phyloP scores from a whole-genome alignment of 2,797 vertebrate species.

The Nasua narica region DNA sequence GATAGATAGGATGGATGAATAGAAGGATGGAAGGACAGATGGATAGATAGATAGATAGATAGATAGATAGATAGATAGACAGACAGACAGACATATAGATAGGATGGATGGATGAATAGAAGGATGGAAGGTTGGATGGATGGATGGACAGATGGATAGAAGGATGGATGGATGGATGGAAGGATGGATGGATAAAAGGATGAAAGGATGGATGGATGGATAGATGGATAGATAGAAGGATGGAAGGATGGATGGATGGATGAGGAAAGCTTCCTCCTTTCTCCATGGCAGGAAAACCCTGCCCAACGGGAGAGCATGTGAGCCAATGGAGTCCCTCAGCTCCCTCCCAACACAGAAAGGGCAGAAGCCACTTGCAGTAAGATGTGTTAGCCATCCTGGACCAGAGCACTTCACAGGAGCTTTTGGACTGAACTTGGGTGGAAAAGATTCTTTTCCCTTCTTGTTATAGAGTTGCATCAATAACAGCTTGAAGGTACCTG shows the following conservation, averaged over 20 bases:
- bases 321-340: neutral
- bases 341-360: neutral
- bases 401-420: neutral
- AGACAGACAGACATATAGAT: no score
- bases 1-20: no score
- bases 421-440: neutral
- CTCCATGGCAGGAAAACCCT: neutral
- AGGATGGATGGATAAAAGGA: no score
- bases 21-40: no score
- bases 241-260: neutral
- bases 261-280: neutral
- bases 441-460: neutral
- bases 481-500: neutral
- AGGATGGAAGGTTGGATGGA: no score
- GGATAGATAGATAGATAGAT: neutral
- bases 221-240: no score
- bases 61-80: no score
- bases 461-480: neutral
- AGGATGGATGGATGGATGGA: neutral
- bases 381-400: neutral
- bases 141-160: neutral
- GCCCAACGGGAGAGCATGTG: accelerated
- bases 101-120: no score
- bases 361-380: no score
- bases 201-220: no score